Conservation (phyloP, 2,113 vertebrate genomes). For the Pluvianellus socialis region DNA sequence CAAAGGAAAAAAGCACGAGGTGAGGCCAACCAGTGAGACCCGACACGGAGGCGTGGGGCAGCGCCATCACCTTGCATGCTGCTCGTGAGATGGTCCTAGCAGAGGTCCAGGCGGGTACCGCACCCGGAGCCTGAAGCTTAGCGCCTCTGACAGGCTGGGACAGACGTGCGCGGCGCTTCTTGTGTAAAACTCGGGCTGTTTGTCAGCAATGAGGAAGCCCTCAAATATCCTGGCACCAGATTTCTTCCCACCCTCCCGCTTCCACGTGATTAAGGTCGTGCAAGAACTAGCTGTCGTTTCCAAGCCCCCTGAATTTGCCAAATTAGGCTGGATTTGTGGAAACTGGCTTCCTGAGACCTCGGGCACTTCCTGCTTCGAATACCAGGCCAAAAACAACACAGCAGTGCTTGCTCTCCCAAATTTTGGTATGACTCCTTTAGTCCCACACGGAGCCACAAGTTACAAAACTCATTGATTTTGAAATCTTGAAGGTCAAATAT, state of each 20-base stretch:
- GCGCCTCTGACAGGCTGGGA: neutral
- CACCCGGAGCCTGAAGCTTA: neutral
- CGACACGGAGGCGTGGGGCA: accelerated
- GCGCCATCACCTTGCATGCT: neutral
- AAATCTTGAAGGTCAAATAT: neutral
- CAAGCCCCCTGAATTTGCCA: slow-evolving; percentile 1
- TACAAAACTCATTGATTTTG: neutral
- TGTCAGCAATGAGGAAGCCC: neutral
- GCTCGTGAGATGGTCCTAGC: neutral
- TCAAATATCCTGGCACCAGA: neutral
- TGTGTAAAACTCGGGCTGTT: neutral
- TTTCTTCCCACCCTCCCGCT: neutral
- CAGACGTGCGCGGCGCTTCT: neutral
- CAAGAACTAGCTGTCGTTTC: neutral
- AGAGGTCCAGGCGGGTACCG: neutral
- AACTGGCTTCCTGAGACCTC: neutral
- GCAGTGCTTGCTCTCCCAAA: neutral
- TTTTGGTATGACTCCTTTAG: neutral
- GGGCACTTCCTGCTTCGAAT: neutral
- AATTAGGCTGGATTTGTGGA: slow-evolving; percentile 46
- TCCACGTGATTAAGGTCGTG: neutral
- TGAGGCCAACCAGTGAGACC: neutral
- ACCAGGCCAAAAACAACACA: slow-evolving; percentile 19
- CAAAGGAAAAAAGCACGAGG: neutral
- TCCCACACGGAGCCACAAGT: neutral